Base-by-base conservation (phyloP, 2,888 invertebrate species). In the Neoaliturus tenellus region DNA sequence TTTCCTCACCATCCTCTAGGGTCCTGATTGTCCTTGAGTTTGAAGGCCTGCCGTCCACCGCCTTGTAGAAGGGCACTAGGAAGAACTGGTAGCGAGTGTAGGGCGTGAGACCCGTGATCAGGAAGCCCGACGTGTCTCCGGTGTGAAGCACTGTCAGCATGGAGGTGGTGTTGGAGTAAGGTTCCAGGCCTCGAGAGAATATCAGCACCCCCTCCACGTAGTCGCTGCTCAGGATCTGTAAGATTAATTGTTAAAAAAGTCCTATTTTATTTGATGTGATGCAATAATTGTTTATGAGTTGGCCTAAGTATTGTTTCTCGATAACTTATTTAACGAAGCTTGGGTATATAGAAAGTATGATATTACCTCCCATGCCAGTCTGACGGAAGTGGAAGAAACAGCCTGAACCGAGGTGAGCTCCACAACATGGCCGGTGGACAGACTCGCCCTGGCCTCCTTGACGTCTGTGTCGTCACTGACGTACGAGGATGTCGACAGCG, bases 61-160 rank as follows among this genome's bases (percentile, higher is more conserved):
- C 95, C 90, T 95, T 96, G 91, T 95, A 97, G 91, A 97, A 98
- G 83, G 98, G 98, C 89, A 97, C 94, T 87, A 98, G 93, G 92
- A 98, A 97, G 91, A 98, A 97, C 91, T 98, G 96, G 91, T 98
- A 98, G 90, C 95, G 94, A 87, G 96, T 95, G 91, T 95, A 97
- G 91, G 97, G 97, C 88, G 94, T 92, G 89, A 98, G 93, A 88
- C 95, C 95, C 85, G 95, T 94, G 89, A 96, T 94, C 89, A 95
- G 95, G 90, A 95, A 96, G 86, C 95, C 95, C 39, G 95, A 95
- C 87, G 95, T 94, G 85, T 95, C 95, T 88, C 95, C 96, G 86
- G 95, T 95, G 91, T 96, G 95, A 86, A 96, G 92, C 89, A 96
- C 95, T 88, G 96, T 96, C 90, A 95, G 92, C 93, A 96, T 95